phyloP scores from a whole-genome alignment of 2,888 invertebrate genomes.

The Entomobrya proxima region DNA sequence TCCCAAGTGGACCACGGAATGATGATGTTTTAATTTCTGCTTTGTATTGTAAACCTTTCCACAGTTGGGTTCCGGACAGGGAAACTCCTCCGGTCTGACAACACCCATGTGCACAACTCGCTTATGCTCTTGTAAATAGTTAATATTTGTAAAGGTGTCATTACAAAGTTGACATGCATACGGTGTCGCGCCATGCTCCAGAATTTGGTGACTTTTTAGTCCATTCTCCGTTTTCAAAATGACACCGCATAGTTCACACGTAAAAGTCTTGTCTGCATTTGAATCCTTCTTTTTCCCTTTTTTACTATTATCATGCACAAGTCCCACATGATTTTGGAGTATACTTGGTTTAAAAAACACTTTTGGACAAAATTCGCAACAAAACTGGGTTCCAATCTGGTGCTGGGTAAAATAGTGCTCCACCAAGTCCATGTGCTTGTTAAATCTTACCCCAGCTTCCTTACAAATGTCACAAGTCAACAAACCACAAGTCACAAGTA shows the following conservation, averaged over 20 bases:
- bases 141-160: background rate
- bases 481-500: background rate
- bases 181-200: background rate
- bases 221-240: background rate
- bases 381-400: background rate
- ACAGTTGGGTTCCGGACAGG: background rate
- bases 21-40: background rate
- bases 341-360: too few relatives aligned
- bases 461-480: background rate
- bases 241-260: background rate
- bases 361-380: background rate
- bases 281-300: too few relatives aligned
- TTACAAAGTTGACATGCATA: background rate
- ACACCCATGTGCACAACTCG: background rate
- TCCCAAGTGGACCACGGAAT: background rate
- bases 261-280: too few relatives aligned
- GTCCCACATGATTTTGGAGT: too few relatives aligned
- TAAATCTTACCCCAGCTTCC: background rate
- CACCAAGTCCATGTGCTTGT: background rate
- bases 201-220: background rate
- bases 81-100: too few relatives aligned
- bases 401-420: background rate
- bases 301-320: too few relatives aligned
- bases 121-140: background rate
- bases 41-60: background rate